Evolutionary conservation across 2,888 invertebrate genomes (phyloP), one percentile per base, ranked within the genome.

Genomic region (Protophormia terraenovae): DNA sequence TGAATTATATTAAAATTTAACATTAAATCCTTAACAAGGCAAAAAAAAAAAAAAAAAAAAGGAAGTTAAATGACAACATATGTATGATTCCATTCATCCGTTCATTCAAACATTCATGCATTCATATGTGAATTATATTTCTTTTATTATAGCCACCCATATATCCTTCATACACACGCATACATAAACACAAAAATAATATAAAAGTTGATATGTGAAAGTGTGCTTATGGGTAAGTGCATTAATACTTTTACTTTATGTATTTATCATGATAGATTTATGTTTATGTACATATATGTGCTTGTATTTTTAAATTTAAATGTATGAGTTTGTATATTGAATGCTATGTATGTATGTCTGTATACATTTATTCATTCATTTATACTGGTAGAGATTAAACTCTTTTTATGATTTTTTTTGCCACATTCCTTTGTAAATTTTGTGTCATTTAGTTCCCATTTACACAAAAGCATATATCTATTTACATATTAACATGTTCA

Each of bases 221-320:
- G 27, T 47, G 12, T 19, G 47, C 1, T 3, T 29, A 2, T 29
- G 32, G n/a, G 19, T 58, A 16, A n/a, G 29, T 32, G 29, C 24
- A 53, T 55, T 35, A 72, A 80, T 55, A 66, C 72, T 72, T 73
- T 53, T 22, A 35, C 41, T 79, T 29, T 19, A 35, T 19, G 45
- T 24, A 32, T 78, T 79, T 72, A 72, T 73, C 47, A 72, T 45
- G 58, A 66, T 27, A 47, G 47, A 80, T 47, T 73, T 73, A 27
- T 80, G 58, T 66, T 19, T 47, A 16, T 45, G 38, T 62, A n/a
- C n/a, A n/a, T n/a, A 22, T 32, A 19, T 38, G 16, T 16, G 50
- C 24, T 10, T 22, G n/a, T n/a, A n/a, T 53, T 41, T 50, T 47
- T 19, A 24, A 27, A 1, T 64, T 24, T 22, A 19, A 41, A 24